phyloP scores from a whole-genome alignment of 2,888 invertebrate species.

The Ichneumoninae sp. region DNA sequence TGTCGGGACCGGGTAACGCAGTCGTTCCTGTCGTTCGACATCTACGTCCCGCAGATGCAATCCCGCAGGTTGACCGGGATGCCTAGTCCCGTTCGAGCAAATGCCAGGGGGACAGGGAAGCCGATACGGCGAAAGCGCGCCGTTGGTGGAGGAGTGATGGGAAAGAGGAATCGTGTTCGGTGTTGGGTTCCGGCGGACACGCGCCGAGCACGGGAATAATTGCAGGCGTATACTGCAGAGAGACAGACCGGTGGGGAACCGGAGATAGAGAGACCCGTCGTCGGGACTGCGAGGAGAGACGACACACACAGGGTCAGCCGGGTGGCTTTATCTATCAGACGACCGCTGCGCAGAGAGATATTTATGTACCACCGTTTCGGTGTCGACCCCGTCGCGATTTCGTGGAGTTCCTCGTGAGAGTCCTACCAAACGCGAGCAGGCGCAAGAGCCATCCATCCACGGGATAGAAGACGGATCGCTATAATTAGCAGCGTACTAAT shows the following conservation, averaged over 20 bases:
- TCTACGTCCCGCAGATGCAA: constrained; percentile 52
- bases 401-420: constrained; percentile 2
- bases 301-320: constrained; percentile 40
- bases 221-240: constrained; percentile 36
- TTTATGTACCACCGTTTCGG: constrained; percentile 37
- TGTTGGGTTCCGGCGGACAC: constrained; percentile 53
- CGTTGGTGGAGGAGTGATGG: constrained; percentile 33
- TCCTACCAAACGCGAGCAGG: background rate
- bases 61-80: constrained; percentile 59
- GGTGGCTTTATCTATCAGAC: constrained; percentile 67
- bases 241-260: constrained; percentile 12
- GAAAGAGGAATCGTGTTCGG: constrained; percentile 56
- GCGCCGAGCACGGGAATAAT: constrained; percentile 63
- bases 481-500: constrained; percentile 44
- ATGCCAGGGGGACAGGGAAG: constrained; percentile 35
- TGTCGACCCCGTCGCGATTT: constrained; percentile 43
- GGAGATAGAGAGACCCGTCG: constrained; percentile 39
- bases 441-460: background rate
- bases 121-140: constrained; percentile 39
- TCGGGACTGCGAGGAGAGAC: constrained; percentile 36
- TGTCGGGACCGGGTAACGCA: constrained; percentile 62
- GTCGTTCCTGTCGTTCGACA: constrained; percentile 60
- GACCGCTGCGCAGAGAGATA: constrained; percentile 28
- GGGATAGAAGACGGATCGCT: background rate
- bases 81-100: constrained; percentile 13